These are phyloP conservation scores for Coregonus clupeaformis DNA, from an alignment of 2,113 vertebrate species.

Conservation along the genomic window DNA sequence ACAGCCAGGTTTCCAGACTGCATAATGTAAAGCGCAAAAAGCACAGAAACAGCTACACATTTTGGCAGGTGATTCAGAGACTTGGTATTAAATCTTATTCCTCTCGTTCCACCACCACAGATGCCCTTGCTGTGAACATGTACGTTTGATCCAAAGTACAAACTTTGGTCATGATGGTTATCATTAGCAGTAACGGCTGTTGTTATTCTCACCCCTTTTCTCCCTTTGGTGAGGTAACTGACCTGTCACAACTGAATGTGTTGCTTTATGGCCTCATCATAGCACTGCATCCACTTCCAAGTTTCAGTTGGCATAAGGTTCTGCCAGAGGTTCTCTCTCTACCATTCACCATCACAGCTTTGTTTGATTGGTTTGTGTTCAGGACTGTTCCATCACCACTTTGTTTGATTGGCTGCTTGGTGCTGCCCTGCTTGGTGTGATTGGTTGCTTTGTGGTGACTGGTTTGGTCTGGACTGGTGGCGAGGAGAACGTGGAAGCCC, in stretches of 20 bases:
- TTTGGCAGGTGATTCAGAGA: conserved; percentile 17
- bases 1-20: conserved; percentile 53
- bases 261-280: background rate
- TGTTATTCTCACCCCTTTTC: background rate
- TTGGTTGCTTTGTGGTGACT: no score
- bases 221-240: background rate
- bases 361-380: background rate
- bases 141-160: conserved; percentile 19
- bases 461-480: no score
- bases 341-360: background rate
- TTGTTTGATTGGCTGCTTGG: no score
- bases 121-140: background rate
- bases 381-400: no score
- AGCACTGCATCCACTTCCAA: background rate
- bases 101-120: conserved; percentile 21
- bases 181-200: no score
- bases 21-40: conserved; percentile 31
- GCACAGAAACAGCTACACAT: conserved; percentile 12
- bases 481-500: background rate
- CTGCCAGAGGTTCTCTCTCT: no score
- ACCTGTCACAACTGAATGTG: background rate
- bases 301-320: no score
- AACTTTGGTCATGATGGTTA: background rate
- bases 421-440: no score
- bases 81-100: conserved; percentile 26